Evolutionary conservation across 2,113 vertebrate species (phyloP).

Genomic region (Psophia crepitans): DNA sequence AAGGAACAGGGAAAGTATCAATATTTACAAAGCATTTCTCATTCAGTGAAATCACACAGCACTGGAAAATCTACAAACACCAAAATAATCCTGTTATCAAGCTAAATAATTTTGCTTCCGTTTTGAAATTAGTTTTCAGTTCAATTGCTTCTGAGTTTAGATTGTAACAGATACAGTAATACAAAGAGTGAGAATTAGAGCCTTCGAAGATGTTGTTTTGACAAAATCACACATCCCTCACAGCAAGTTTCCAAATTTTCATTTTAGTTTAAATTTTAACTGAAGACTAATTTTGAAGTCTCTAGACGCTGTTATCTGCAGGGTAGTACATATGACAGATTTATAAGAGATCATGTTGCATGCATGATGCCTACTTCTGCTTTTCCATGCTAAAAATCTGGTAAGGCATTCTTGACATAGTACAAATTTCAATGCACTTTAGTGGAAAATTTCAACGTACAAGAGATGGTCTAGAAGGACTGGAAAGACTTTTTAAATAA

Average conservation of each 20-base stretch:
- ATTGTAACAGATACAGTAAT: neutral
- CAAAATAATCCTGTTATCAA: neutral
- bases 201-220: neutral
- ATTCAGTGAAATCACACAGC: neutral
- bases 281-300: neutral
- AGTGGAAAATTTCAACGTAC: neutral
- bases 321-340: neutral
- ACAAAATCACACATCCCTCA: constrained; percentile 2
- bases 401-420: constrained; percentile 40
- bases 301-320: neutral
- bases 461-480: neutral
- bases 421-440: neutral
- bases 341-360: neutral
- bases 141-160: neutral
- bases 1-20: neutral
- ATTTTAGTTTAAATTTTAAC: constrained; percentile 11
- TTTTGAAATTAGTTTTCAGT: neutral
- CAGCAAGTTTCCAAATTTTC: neutral
- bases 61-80: neutral
- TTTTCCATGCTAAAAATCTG: constrained; percentile 43
- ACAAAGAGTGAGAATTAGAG: neutral
- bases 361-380: neutral
- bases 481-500: neutral
- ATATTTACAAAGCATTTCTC: neutral
- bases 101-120: neutral